phyloP scores from a whole-genome alignment of 1,140 invertebrate genomes.

The Melanaphis sacchari region DNA sequence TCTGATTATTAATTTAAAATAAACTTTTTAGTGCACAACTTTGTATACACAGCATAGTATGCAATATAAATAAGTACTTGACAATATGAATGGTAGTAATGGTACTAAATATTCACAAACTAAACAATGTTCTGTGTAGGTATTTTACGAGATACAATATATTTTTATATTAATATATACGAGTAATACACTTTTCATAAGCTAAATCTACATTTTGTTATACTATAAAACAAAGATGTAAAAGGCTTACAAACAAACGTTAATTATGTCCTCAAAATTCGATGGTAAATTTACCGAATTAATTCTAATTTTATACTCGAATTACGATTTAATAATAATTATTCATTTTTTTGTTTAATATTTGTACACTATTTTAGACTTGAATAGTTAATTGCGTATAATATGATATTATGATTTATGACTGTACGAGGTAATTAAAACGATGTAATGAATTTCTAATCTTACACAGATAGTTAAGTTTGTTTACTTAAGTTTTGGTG shows the following conservation, averaged over 20 bases:
- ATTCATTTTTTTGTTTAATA: too few species aligned
- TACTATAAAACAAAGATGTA: neutral
- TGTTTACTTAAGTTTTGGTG: neutral
- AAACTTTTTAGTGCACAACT: neutral
- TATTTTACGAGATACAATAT: neutral
- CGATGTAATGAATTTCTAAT: neutral
- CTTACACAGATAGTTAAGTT: neutral
- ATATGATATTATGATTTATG: too few species aligned
- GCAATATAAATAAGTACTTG: neutral
- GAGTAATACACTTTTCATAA: neutral
- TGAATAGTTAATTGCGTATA: too few species aligned
- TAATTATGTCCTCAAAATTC: neutral
- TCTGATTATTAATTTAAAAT: slow-evolving; percentile 9
- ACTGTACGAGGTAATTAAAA: neutral
- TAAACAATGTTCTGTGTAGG: neutral
- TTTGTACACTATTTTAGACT: too few species aligned
- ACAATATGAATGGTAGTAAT: neutral
- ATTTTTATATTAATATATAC: neutral
- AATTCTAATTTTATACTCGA: too few species aligned
- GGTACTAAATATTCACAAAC: neutral
- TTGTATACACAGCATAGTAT: neutral
- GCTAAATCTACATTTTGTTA: neutral
- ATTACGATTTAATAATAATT: neutral
- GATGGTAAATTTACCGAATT: neutral
- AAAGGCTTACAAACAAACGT: neutral